A percentile compares a stretch with the other conserved stretches of the same genome.
phyloP scores from a whole-genome alignment of 1,140 invertebrate genomes.

The Drosophila tristis region DNA sequence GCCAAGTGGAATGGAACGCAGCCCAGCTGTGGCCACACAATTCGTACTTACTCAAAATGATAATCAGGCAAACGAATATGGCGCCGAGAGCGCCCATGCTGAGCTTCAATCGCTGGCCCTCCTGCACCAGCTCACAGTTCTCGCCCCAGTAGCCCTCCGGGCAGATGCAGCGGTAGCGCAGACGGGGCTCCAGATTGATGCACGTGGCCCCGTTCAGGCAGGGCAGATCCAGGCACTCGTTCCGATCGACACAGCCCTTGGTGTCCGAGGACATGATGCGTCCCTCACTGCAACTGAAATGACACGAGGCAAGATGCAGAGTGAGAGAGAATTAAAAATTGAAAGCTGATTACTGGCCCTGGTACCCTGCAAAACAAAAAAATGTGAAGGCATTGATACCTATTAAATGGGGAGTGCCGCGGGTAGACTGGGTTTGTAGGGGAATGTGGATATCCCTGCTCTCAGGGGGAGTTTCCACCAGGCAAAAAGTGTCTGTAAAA shows the following conservation, averaged over 20 bases:
- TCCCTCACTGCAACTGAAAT: constrained; percentile 86
- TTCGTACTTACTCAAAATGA: constrained; percentile 86
- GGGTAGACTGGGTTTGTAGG: no score
- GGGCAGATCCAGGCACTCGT: constrained; percentile 87
- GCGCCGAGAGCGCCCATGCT: constrained; percentile 87
- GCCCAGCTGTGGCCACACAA: not conserved
- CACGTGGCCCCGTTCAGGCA: constrained; percentile 87
- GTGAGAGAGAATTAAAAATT: constrained; percentile 24
- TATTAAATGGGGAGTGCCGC: no score
- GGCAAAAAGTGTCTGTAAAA: no score
- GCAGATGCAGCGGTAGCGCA: constrained; percentile 86
- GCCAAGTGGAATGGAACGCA: not conserved
- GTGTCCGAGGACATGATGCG: constrained; percentile 86
- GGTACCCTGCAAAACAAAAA: no score
- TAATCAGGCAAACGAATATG: constrained; percentile 87
- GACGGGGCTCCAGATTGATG: constrained; percentile 86
- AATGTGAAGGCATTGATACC: no score
- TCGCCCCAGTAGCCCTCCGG: constrained; percentile 87
- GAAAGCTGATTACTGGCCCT: constrained; percentile 32
- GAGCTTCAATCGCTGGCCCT: constrained; percentile 87
- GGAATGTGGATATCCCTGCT: no score
- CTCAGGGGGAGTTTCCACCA: no score
- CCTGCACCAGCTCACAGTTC: constrained; percentile 87
- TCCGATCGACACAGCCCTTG: constrained; percentile 87
- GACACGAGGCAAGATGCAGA: not conserved